These are phyloP conservation scores for Tylochromis polylepis DNA, from an alignment of 2,113 vertebrate species.

Conservation along the genomic window DNA sequence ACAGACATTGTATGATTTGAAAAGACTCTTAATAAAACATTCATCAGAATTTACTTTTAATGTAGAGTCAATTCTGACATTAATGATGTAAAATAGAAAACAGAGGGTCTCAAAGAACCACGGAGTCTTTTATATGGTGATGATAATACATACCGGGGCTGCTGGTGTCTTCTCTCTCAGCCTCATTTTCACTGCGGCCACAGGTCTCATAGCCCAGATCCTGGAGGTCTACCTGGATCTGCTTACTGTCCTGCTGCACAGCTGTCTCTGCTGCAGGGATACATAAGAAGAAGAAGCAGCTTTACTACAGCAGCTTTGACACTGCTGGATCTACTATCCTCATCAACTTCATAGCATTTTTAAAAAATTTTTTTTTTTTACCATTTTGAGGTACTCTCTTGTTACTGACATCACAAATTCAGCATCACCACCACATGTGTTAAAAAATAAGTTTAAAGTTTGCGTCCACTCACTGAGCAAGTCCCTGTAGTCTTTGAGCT, in stretches of 20 bases:
- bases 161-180: conserved; percentile 85
- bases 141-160: conserved; percentile 77
- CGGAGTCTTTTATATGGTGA: background rate
- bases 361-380: too few relatives aligned
- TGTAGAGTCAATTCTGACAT: background rate
- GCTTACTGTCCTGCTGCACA: conserved; percentile 81
- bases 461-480: conserved; percentile 76
- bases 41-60: background rate
- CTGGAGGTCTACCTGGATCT: conserved; percentile 89
- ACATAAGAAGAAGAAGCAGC: background rate
- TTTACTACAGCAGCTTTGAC: background rate
- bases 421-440: background rate
- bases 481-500: conserved; percentile 82
- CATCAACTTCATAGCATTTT: background rate
- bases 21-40: background rate
- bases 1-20: background rate
- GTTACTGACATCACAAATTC: background rate
- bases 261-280: conserved; percentile 73
- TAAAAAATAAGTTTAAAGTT: background rate
- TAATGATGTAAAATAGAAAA: background rate
- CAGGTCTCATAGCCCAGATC: conserved; percentile 95
- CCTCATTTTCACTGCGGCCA: conserved; percentile 90
- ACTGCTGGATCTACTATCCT: background rate
- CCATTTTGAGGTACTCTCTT: background rate
- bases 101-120: background rate